Percentiles rank a stretch among this genome's conserved stretches.
These are phyloP conservation scores for Acropora yongei DNA, from an alignment of 64 coral and sea anemone species.

Conservation along the genomic window DNA sequence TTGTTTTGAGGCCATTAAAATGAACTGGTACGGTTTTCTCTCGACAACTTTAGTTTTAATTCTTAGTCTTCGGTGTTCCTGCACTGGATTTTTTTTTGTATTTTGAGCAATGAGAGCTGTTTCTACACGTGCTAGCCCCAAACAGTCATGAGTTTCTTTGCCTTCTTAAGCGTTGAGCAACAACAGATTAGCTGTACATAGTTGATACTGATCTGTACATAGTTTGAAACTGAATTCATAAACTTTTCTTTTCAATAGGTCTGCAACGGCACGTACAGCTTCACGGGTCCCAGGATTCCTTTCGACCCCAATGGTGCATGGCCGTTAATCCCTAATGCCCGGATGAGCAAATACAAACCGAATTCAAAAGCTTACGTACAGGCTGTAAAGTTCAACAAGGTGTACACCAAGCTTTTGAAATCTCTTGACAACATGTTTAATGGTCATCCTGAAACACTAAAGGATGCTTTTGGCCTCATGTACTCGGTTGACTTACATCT, in stretches of 20 bases:
- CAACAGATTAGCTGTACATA: too few species aligned
- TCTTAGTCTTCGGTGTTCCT: too few species aligned
- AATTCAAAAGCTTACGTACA: slow-evolving; percentile 3
- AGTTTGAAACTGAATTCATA: too few species aligned
- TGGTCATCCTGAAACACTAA: slow-evolving; percentile 58
- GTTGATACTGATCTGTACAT: too few species aligned
- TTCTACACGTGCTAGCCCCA: too few species aligned
- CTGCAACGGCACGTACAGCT: slow-evolving; percentile 70
- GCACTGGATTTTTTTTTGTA: too few species aligned
- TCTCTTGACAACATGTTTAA: slow-evolving; percentile 84
- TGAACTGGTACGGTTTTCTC: too few species aligned
- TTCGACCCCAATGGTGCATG: slow-evolving; percentile 78
- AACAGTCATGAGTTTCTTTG: too few species aligned
- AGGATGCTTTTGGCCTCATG: slow-evolving; percentile 83
- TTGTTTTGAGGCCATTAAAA: too few species aligned
- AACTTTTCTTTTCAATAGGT: neutral
- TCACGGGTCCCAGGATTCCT: slow-evolving; percentile 64
- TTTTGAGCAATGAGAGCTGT: too few species aligned
- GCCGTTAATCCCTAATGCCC: slow-evolving; percentile 76
- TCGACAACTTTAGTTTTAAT: too few species aligned
- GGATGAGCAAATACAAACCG: slow-evolving; percentile 62
- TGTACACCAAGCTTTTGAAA: slow-evolving; percentile 77
- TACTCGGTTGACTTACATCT: slow-evolving; percentile 63
- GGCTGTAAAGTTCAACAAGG: slow-evolving; percentile 74
- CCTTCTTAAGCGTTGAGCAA: too few species aligned